Conservation (phyloP, 1,140 invertebrate genomes). For the Parapsyche elsis region DNA sequence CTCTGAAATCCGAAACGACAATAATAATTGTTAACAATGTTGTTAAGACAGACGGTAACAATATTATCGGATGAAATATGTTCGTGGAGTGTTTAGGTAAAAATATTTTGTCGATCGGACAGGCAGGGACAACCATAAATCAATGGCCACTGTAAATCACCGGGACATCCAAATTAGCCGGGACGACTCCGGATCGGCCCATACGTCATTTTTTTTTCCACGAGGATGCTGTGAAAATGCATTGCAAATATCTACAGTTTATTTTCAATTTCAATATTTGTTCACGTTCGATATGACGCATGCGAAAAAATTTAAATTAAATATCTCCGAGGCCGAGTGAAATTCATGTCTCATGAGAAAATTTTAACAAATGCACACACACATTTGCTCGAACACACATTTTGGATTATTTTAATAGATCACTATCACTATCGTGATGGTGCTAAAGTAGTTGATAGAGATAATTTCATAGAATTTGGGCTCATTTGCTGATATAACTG, state of each 20-base stretch:
- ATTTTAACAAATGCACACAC: no score
- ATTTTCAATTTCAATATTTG: background rate
- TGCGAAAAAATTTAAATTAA: background rate
- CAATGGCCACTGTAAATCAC: constrained; percentile 46
- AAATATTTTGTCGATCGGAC: constrained; percentile 31
- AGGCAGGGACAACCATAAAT: constrained; percentile 39
- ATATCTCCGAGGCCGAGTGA: constrained; percentile 11
- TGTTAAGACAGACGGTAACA: constrained; percentile 5
- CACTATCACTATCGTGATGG: no score
- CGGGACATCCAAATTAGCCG: constrained; percentile 46
- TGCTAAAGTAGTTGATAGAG: no score
- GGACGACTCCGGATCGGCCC: constrained; percentile 26
- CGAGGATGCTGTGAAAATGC: background rate
- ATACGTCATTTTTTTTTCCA: constrained; percentile 27
- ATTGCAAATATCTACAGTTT: background rate
- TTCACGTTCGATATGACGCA: no score
- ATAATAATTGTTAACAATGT: constrained; percentile 13
- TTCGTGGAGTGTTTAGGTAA: constrained; percentile 20
- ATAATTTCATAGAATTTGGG: no score
- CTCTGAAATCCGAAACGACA: background rate
- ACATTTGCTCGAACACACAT: no score
- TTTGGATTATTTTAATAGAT: no score
- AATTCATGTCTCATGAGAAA: no score
- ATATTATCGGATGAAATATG: background rate
- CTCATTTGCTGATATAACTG: no score